Evolutionary conservation across 1,140 invertebrate species (phyloP).

Genomic region (Bombus sylvicola): DNA sequence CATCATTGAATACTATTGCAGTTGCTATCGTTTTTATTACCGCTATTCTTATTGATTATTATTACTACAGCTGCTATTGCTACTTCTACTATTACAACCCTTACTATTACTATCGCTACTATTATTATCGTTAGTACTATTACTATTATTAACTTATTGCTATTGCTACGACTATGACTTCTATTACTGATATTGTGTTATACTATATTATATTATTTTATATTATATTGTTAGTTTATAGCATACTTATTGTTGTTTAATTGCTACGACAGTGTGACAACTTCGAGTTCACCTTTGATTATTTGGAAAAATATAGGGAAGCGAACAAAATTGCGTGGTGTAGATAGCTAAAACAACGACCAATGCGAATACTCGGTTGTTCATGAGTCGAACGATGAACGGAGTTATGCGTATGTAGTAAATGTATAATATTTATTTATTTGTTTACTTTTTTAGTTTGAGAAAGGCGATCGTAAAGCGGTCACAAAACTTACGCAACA

Average conservation of each 20-base stretch:
- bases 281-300: neutral
- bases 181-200: constrained; percentile 17
- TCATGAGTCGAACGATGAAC: constrained; percentile 25
- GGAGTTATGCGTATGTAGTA: constrained; percentile 55
- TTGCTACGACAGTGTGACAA: constrained; percentile 29
- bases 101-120: neutral
- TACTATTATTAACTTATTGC: neutral
- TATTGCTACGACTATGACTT: neutral
- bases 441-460: constrained; percentile 77
- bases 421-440: constrained; percentile 81
- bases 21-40: neutral
- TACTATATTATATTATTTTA: constrained; percentile 40
- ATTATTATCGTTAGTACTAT: neutral
- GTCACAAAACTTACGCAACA: constrained; percentile 70
- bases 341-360: neutral
- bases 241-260: constrained; percentile 63
- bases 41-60: neutral
- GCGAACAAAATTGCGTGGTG: neutral
- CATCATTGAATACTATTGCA: neutral
- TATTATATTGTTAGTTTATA: constrained; percentile 42
- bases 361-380: neutral
- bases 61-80: neutral
- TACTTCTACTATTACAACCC: neutral
- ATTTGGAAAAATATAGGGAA: neutral
- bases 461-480: constrained; percentile 64